A percentile compares a stretch with the other conserved stretches of the same genome.
Conservation (phyloP, 2,888 invertebrate genomes). For the Taphrorychus bicolor region DNA sequence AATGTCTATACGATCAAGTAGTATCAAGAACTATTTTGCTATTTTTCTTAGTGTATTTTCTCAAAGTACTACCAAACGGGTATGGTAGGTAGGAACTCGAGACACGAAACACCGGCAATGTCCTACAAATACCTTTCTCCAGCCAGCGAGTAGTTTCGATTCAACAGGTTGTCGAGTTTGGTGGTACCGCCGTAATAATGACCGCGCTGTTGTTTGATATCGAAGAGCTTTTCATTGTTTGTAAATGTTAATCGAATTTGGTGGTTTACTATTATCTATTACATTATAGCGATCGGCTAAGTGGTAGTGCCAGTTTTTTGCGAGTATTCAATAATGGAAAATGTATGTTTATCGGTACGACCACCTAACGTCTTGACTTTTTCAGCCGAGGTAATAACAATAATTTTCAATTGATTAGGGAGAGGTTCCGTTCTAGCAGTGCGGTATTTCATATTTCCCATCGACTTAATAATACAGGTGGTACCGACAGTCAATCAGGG, state of each 20-base stretch:
- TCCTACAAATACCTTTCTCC: conserved; percentile 19
- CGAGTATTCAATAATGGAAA: conserved; percentile 4
- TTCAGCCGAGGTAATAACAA: neutral
- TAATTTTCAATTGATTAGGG: neutral
- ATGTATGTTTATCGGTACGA: conserved; percentile 1
- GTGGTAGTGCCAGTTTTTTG: neutral
- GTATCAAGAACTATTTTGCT: neutral
- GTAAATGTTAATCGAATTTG: neutral
- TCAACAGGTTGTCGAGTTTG: conserved; percentile 8
- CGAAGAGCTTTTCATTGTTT: neutral
- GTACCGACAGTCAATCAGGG: neutral
- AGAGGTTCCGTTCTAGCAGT: neutral
- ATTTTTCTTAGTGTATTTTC: neutral
- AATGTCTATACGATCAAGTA: too few relatives aligned
- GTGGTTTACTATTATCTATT: neutral
- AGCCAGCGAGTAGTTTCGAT: conserved; percentile 8
- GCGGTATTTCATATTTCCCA: neutral
- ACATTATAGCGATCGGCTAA: neutral
- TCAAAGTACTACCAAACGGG: neutral
- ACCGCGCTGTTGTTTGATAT: neutral
- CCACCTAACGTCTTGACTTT: neutral
- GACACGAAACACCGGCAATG: conserved; percentile 15
- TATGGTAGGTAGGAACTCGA: conserved; percentile 23
- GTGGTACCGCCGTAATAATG: neutral
- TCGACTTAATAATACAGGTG: neutral